Percentiles rank a stretch among this genome's conserved stretches.
Conservation (phyloP, 2,797 vertebrate species). For the Malacoraja senta region DNA sequence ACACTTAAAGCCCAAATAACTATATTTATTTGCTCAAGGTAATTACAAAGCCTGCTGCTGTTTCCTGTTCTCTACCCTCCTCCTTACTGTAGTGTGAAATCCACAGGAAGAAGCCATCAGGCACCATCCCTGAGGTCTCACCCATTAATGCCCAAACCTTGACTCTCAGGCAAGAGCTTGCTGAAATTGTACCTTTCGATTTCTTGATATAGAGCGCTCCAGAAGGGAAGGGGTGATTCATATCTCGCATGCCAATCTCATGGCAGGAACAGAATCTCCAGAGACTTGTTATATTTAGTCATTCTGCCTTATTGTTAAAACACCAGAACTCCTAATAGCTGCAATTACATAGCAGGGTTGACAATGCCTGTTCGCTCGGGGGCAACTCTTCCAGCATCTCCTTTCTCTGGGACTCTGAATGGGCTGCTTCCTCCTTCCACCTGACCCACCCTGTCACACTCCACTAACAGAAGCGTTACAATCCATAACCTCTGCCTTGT, state of each 20-base stretch:
- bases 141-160: neutral
- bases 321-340: neutral
- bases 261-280: neutral
- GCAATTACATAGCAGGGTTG: neutral
- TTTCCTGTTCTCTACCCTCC: slow-evolving; percentile 15
- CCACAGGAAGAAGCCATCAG: slow-evolving; percentile 5
- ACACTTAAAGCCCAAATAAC: slow-evolving; percentile 34
- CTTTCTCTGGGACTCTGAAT: neutral
- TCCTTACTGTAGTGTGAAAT: neutral
- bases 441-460: neutral
- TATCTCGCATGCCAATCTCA: neutral
- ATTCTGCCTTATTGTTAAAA: neutral
- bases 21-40: slow-evolving; percentile 31
- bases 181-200: neutral
- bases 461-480: neutral
- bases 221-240: neutral
- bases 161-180: neutral
- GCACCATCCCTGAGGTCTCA: neutral
- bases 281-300: neutral
- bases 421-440: neutral
- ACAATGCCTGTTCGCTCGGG: neutral
- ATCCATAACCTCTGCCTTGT: neutral
- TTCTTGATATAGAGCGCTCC: neutral
- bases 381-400: neutral
- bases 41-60: slow-evolving; percentile 33